Conservation (phyloP, 1,140 invertebrate genomes). For the Ostrea denselamellosa region DNA sequence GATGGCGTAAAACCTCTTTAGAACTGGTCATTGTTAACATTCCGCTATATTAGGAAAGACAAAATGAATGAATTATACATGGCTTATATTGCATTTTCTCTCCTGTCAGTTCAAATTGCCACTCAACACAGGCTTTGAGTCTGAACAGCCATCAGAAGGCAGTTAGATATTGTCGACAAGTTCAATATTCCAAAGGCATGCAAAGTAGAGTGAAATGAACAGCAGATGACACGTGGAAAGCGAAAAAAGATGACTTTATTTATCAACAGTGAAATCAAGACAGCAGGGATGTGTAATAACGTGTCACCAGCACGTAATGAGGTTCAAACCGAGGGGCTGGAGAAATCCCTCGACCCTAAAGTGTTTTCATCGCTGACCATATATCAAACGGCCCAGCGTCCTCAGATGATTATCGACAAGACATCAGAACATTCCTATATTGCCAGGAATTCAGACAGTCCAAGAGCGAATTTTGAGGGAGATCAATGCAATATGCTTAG, state of each 20-base stretch:
- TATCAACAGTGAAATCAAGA: background rate
- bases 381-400: background rate
- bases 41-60: no score
- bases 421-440: background rate
- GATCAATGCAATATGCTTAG: no score
- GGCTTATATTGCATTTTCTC: background rate
- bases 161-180: background rate
- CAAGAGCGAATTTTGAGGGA: background rate
- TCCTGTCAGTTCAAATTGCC: background rate
- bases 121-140: background rate
- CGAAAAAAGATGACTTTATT: background rate
- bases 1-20: no score
- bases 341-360: background rate
- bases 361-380: background rate
- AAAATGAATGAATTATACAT: background rate
- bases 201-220: background rate
- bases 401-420: background rate
- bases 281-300: background rate
- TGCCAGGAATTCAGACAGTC: background rate
- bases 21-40: no score
- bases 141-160: background rate
- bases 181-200: slow-evolving; percentile 25
- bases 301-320: background rate
- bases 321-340: background rate
- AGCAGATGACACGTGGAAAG: background rate